Evolutionary conservation across 2,888 invertebrate species (phyloP).

Genomic region (Parascotia fuliginaria): DNA sequence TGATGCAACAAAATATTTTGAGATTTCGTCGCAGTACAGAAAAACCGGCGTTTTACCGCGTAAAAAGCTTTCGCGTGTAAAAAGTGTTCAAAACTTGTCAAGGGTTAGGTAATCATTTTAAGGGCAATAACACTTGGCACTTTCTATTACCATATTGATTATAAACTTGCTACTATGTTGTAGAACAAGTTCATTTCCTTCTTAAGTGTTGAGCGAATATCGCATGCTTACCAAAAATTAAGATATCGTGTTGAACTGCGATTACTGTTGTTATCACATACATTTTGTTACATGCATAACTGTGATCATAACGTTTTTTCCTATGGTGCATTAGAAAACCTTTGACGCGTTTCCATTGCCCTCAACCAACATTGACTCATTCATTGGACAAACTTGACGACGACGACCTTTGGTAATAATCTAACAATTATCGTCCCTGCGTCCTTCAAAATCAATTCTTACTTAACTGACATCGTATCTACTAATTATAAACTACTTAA

Average conservation of each 20-base stretch:
- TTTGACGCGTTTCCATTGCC: slow-evolving; percentile 41
- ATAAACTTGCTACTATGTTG: background rate
- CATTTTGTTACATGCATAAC: slow-evolving; percentile 47
- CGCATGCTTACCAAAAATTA: slow-evolving; percentile 27
- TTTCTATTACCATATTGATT: background rate
- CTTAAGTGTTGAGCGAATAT: slow-evolving; percentile 4
- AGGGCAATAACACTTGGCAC: background rate
- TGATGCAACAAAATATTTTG: too few relatives aligned
- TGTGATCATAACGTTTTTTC: slow-evolving; percentile 49
- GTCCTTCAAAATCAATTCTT: too few relatives aligned
- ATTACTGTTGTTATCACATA: slow-evolving; percentile 32
- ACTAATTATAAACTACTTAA: too few relatives aligned
- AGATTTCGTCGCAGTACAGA: too few relatives aligned
- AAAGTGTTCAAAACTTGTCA: too few relatives aligned
- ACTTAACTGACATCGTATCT: too few relatives aligned
- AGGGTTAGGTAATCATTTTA: too few relatives aligned
- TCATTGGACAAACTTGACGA: too few relatives aligned
- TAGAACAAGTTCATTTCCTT: background rate
- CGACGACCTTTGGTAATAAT: too few relatives aligned
- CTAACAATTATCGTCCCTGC: too few relatives aligned
- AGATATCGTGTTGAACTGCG: slow-evolving; percentile 34
- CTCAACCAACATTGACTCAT: background rate
- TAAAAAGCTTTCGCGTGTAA: too few relatives aligned
- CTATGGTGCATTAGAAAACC: slow-evolving; percentile 46
- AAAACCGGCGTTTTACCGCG: too few relatives aligned